A percentile compares a stretch with the other conserved stretches of the same genome.
Conservation (phyloP, 2,888 invertebrate genomes). For the Drosophila meridiana region DNA sequence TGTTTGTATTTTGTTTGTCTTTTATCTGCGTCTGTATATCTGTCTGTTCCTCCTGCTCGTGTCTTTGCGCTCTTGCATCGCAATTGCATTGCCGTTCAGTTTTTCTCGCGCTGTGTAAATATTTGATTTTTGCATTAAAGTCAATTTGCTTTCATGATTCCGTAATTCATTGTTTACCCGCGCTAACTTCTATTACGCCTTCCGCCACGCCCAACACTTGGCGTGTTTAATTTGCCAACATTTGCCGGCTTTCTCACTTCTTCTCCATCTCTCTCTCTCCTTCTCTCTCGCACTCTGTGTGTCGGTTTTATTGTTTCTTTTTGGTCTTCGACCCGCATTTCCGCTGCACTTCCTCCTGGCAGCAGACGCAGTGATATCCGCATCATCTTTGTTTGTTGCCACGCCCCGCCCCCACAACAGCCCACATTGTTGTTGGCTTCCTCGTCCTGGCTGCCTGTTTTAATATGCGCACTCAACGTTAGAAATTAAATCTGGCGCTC, state of each 20-base stretch:
- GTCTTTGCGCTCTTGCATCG: constrained; percentile 35
- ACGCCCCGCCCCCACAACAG: constrained; percentile 39
- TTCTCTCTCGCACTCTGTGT: neutral
- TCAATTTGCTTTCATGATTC: constrained; percentile 85
- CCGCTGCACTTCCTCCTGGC: constrained; percentile 64
- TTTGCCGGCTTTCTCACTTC: constrained; percentile 31
- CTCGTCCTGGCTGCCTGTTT: constrained; percentile 56
- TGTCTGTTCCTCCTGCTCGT: constrained; percentile 5
- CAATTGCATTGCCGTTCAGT: constrained; percentile 71
- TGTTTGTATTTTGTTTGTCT: constrained; percentile 52
- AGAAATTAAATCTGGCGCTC: constrained; percentile 83
- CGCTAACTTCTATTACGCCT: constrained; percentile 81
- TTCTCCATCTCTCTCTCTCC: neutral
- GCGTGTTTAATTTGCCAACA: constrained; percentile 80
- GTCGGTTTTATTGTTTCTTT: constrained; percentile 73
- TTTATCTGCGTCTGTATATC: constrained; percentile 37
- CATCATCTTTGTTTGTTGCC: constrained; percentile 79
- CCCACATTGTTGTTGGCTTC: constrained; percentile 38
- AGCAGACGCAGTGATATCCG: constrained; percentile 71
- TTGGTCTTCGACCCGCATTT: constrained; percentile 66
- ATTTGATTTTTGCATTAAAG: constrained; percentile 85
- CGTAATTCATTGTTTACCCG: constrained; percentile 85
- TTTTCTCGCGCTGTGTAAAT: constrained; percentile 81
- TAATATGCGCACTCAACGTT: constrained; percentile 81
- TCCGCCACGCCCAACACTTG: constrained; percentile 42